These are phyloP conservation scores for Cynopterus brachyotis DNA, from an alignment of 2,113 vertebrate genomes.

Conservation along the genomic window DNA sequence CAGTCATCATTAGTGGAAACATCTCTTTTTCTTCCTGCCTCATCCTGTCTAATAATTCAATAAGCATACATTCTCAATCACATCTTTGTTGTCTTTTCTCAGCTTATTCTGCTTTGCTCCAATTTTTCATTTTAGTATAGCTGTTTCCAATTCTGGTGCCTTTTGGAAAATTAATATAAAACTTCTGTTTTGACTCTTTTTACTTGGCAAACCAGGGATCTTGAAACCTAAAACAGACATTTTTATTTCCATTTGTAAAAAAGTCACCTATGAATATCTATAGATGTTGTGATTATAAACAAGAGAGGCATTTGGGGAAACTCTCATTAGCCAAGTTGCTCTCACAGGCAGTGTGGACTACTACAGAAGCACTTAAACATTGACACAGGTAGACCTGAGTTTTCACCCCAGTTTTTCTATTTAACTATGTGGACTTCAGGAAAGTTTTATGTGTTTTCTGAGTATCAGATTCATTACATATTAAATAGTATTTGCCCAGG, in stretches of 20 bases:
- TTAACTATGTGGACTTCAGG: background rate
- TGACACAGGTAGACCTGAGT: background rate
- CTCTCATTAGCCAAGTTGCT: background rate
- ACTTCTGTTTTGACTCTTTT: conserved; percentile 22
- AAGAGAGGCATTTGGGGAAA: background rate
- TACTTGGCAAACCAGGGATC: background rate
- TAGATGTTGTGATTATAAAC: background rate
- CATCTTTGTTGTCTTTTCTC: conserved; percentile 24
- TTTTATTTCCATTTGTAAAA: conserved; percentile 14
- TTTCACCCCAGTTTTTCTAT: background rate
- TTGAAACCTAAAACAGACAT: background rate
- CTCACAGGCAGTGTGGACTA: too few species aligned
- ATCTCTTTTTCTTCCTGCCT: background rate
- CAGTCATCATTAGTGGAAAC: conserved; percentile 49
- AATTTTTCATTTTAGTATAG: background rate
- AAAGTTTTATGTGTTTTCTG: background rate
- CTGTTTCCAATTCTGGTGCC: conserved; percentile 35
- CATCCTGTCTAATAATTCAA: conserved; percentile 60
- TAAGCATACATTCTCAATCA: conserved; percentile 40
- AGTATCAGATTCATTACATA: background rate
- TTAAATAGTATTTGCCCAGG: background rate
- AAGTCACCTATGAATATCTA: background rate
- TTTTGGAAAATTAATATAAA: conserved; percentile 44
- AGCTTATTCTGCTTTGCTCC: background rate
- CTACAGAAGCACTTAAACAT: background rate